These are phyloP conservation scores for Idaea straminata DNA, from an alignment of 2,888 invertebrate genomes.

Conservation along the genomic window DNA sequence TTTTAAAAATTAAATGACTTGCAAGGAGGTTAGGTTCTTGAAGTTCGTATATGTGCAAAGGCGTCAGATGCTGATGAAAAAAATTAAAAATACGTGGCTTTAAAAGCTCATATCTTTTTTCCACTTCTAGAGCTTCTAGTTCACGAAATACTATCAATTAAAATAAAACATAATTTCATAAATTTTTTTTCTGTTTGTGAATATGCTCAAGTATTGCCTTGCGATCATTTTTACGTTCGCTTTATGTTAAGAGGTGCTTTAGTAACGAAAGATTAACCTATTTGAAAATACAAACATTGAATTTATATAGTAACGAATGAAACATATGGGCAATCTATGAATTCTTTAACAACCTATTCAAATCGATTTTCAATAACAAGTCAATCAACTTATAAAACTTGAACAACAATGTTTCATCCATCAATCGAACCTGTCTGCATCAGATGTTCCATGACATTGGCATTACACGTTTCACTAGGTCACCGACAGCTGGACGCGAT, in stretches of 20 bases:
- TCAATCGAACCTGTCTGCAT: not conserved
- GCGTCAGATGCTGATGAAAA: too few species aligned
- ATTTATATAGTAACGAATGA: not conserved
- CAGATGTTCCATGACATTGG: slow-evolving; percentile 1
- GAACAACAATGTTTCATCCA: not conserved
- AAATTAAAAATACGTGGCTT: too few species aligned
- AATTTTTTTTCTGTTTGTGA: too few species aligned
- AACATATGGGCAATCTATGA: not conserved
- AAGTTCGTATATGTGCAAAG: too few species aligned
- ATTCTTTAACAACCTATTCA: not conserved
- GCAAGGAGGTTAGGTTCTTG: too few species aligned
- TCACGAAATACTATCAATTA: too few species aligned
- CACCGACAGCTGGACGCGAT: slow-evolving; percentile 1
- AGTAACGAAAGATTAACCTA: not conserved
- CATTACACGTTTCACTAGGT: not conserved
- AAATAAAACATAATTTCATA: too few species aligned
- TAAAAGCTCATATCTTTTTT: too few species aligned
- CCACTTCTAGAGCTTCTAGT: too few species aligned
- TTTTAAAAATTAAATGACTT: not conserved
- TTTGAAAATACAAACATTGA: not conserved
- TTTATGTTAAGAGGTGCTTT: too few species aligned
- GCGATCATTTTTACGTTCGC: too few species aligned
- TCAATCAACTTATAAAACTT: not conserved
- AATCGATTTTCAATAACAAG: not conserved
- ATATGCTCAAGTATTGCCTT: too few species aligned